Percentiles rank a stretch among this genome's conserved stretches.
Conservation (phyloP, 2,797 vertebrate species). For the Melanotaenia parkinsoni region DNA sequence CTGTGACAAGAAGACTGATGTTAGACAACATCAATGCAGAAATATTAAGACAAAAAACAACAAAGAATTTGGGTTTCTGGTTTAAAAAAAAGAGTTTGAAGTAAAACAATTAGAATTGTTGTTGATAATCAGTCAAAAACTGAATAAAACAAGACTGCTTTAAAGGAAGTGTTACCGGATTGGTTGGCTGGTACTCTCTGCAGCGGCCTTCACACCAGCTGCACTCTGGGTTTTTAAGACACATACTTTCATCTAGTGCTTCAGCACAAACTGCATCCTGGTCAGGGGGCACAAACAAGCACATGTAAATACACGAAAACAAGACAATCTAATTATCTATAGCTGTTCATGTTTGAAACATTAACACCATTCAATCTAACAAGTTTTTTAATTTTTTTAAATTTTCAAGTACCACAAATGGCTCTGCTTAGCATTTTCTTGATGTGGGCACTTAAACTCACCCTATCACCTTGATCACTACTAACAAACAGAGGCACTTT, state of each 20-base stretch:
- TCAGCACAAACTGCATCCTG: constrained; percentile 90
- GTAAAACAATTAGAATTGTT: not conserved
- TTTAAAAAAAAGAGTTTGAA: not conserved
- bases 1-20: constrained; percentile 69
- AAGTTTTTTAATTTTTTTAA: not conserved
- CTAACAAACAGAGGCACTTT: constrained; percentile 90
- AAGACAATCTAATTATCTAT: not conserved
- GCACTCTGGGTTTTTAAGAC: constrained; percentile 92
- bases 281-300: constrained; percentile 24
- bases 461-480: constrained; percentile 83
- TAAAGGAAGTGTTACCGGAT: constrained; percentile 80
- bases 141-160: not conserved
- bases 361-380: not conserved
- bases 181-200: constrained; percentile 87
- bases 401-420: not conserved
- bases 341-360: not conserved
- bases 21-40: constrained; percentile 7
- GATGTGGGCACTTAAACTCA: constrained; percentile 60
- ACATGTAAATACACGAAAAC: constrained; percentile 19
- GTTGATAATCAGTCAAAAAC: not conserved
- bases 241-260: constrained; percentile 89
- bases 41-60: not conserved
- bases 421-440: not conserved
- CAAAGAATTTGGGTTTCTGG: not conserved
- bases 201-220: constrained; percentile 93